Evolutionary conservation across 2,113 vertebrate species (phyloP), one percentile per base, ranked within the genome.

Genomic region (Trogon melanurus): DNA sequence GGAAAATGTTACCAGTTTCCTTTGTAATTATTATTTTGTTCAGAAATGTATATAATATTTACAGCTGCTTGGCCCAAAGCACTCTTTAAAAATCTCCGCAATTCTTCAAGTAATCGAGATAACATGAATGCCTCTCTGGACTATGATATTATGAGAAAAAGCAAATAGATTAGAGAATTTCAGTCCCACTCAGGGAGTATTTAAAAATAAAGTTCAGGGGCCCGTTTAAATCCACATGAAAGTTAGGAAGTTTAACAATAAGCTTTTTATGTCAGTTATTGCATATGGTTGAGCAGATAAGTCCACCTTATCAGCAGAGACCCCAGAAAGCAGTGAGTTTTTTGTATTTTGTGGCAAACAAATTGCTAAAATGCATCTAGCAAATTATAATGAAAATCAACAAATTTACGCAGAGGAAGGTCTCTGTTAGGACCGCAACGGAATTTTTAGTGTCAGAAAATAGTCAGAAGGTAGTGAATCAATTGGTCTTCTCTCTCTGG

Each of bases 21-120:
- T 9, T 45, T 89, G 79, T 70, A 91, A 72, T 72, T 88, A 92
- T 91, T 93, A 93, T 79, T 97, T 97, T 95, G 94, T 96, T 93
- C 95, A 97, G 78, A 97, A 97, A 97, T 16, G n/a, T 94, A 94
- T 92, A 51, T 88, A 94, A 76, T 82, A 85, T 72, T 91, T 95
- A 95, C 47, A 96, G 82, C 53, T 79, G 29, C 57, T 83, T 93
- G 85, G 70, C 66, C 60, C 50, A 70, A 76, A 96, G 91, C 30
- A 85, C 38, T 44, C 62, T 91, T 79, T 82, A 85, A 96, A 96
- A 96, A 96, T 66, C 95, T 82, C 56, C 53, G 65, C 36, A 78
- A 82, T 82, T 94, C 60, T 89, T 95, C 51, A 79, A 88, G 82
- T 34, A 83, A 91, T 91, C 80, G 89, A 95, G 92, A 96, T 56